These are phyloP conservation scores for Dinothrombium tinctorium DNA, from an alignment of 1,140 invertebrate species.

Conservation along the genomic window DNA sequence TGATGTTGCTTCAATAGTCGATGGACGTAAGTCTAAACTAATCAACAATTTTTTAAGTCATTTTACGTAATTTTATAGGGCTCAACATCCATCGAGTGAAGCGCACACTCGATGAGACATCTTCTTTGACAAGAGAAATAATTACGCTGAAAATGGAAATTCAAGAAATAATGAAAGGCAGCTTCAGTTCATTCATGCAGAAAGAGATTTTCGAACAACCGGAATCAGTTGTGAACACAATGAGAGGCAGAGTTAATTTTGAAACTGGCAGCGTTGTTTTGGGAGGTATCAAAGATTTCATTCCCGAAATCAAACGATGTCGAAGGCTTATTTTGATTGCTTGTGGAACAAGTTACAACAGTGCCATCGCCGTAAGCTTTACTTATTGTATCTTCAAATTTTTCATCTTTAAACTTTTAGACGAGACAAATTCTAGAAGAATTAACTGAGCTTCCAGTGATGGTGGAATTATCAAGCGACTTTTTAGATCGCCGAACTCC, in stretches of 20 bases:
- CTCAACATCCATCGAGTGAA: slow-evolving; percentile 83
- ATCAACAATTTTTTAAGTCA: not conserved
- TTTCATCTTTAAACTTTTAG: slow-evolving; percentile 16
- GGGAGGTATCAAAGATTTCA: slow-evolving; percentile 83
- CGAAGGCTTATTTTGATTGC: slow-evolving; percentile 86
- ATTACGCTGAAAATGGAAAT: slow-evolving; percentile 93
- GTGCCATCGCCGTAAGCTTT: slow-evolving; percentile 53
- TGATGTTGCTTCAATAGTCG: slow-evolving; percentile 33
- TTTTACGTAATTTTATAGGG: slow-evolving; percentile 18
- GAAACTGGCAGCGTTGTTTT: slow-evolving; percentile 40
- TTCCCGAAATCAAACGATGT: slow-evolving; percentile 89
- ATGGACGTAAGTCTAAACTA: slow-evolving; percentile 31
- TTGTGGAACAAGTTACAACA: slow-evolving; percentile 97
- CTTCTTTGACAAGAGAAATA: slow-evolving; percentile 61
- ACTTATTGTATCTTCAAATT: slow-evolving; percentile 3
- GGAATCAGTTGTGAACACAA: slow-evolving; percentile 95
- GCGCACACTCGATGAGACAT: slow-evolving; percentile 46
- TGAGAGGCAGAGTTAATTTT: slow-evolving; percentile 92
- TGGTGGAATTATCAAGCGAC: slow-evolving; percentile 94
- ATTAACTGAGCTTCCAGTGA: slow-evolving; percentile 90
- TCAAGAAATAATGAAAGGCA: slow-evolving; percentile 99
- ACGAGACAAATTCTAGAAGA: slow-evolving; percentile 92
- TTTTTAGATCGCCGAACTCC: slow-evolving; percentile 94
- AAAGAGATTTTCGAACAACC: slow-evolving; percentile 99
- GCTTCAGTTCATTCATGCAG: slow-evolving; percentile 96